phyloP scores from a whole-genome alignment of 2,797 vertebrate species.

The Leucoraja ocellata region DNA sequence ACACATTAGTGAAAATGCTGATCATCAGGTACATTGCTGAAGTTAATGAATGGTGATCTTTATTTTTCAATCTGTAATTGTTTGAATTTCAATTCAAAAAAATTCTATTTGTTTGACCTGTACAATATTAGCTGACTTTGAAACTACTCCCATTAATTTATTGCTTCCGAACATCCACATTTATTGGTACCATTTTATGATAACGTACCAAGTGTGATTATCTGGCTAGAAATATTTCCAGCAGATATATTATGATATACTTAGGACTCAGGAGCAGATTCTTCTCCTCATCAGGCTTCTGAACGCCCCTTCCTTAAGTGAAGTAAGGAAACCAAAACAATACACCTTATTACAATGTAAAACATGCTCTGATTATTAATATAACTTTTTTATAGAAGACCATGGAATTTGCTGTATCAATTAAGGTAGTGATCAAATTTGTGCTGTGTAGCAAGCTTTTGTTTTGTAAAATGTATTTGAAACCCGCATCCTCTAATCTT shows the following conservation, averaged over 20 bases:
- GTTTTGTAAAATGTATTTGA: slow-evolving; percentile 1
- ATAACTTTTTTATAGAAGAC: neutral
- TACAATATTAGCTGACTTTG: neutral
- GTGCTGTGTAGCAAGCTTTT: neutral
- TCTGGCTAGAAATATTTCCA: neutral
- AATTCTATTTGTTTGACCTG: neutral
- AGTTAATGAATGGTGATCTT: neutral
- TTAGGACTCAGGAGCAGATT: neutral
- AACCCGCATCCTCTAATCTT: neutral
- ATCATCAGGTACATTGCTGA: neutral
- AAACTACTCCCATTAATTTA: neutral
- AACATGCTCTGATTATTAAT: neutral
- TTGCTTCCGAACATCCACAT: neutral
- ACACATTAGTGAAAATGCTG: neutral
- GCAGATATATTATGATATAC: neutral
- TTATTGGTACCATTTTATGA: neutral
- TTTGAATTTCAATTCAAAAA: too few species aligned
- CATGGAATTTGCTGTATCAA: neutral
- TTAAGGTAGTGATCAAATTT: neutral
- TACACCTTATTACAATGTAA: neutral
- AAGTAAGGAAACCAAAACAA: neutral
- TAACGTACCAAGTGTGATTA: neutral
- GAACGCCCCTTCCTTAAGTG: neutral
- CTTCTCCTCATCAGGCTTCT: neutral
- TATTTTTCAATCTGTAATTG: neutral